Evolutionary conservation across 2,888 invertebrate species (phyloP).

Genomic region (Calliphora vomitoria): DNA sequence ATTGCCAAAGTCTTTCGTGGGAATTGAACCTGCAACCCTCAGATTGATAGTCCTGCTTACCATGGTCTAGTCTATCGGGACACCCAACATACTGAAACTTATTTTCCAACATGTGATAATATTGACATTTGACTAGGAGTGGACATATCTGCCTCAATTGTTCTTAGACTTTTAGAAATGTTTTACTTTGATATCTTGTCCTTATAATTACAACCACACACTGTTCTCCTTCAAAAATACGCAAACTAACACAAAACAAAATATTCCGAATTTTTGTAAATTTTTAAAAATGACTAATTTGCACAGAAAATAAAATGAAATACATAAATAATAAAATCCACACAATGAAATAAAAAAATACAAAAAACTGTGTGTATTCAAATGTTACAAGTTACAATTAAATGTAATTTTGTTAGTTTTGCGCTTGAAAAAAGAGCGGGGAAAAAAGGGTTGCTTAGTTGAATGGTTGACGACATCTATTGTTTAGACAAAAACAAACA

Average conservation of each 20-base stretch:
- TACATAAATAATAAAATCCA: conserved; percentile 5
- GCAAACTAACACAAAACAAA: neutral
- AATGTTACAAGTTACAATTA: conserved; percentile 64
- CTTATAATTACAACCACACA: neutral
- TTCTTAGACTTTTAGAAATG: too few species aligned
- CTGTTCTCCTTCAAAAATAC: conserved; percentile 14
- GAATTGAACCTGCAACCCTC: too few species aligned
- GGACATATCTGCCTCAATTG: too few species aligned
- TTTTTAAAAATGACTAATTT: conserved; percentile 53
- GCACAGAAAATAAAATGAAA: conserved; percentile 25
- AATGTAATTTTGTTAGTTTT: conserved; percentile 58
- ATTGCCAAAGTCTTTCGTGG: too few species aligned
- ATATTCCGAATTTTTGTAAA: neutral
- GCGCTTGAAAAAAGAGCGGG: neutral
- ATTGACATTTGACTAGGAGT: too few species aligned
- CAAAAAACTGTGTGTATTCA: conserved; percentile 45
- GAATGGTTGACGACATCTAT: conserved; percentile 23
- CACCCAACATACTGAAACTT: too few species aligned
- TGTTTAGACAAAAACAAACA: conserved; percentile 12
- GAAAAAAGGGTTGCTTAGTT: conserved; percentile 29
- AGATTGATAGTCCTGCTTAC: too few species aligned
- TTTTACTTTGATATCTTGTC: neutral
- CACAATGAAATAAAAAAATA: conserved; percentile 12
- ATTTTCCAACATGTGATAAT: too few species aligned
- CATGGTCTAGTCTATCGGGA: too few species aligned